Conservation (phyloP, 2,888 invertebrate species). For the Hydriomena furcata region DNA sequence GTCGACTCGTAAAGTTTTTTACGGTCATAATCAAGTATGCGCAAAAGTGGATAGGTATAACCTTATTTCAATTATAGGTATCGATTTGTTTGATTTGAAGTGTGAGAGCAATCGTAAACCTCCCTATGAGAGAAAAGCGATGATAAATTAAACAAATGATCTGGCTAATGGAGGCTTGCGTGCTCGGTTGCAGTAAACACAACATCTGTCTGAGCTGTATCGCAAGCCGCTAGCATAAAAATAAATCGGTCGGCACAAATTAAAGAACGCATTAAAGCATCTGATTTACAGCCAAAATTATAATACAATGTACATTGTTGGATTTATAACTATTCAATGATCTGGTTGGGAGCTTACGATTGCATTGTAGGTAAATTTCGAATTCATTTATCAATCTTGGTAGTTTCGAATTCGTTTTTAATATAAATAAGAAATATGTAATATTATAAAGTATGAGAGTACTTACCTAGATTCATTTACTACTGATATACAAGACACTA, state of each 20-base stretch:
- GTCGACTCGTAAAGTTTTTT: constrained; percentile 32
- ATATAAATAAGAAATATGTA: too few species aligned
- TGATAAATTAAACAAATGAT: constrained; percentile 31
- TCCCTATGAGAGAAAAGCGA: too few species aligned
- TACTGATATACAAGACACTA: too few species aligned
- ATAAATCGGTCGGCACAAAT: constrained; percentile 61
- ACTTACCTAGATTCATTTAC: too few species aligned
- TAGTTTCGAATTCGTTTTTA: constrained; percentile 3
- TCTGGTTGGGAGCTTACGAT: constrained; percentile 49
- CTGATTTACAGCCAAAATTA: constrained; percentile 69
- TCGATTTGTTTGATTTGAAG: too few species aligned
- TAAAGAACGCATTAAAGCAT: constrained; percentile 62
- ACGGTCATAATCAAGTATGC: constrained; percentile 3
- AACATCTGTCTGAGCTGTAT: constrained; percentile 47
- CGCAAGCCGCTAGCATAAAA: constrained; percentile 50
- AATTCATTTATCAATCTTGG: constrained; percentile 43
- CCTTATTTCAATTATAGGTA: too few species aligned
- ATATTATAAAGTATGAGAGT: too few species aligned
- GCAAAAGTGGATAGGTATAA: not conserved
- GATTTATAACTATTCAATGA: constrained; percentile 63
- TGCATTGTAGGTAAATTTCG: constrained; percentile 42
- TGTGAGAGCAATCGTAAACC: too few species aligned
- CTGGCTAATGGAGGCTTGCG: constrained; percentile 36
- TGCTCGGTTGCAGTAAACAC: constrained; percentile 51
- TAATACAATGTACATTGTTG: constrained; percentile 67